Base-by-base conservation (phyloP, 2,888 invertebrate species). In the Sinohyriopsis cumingii region DNA sequence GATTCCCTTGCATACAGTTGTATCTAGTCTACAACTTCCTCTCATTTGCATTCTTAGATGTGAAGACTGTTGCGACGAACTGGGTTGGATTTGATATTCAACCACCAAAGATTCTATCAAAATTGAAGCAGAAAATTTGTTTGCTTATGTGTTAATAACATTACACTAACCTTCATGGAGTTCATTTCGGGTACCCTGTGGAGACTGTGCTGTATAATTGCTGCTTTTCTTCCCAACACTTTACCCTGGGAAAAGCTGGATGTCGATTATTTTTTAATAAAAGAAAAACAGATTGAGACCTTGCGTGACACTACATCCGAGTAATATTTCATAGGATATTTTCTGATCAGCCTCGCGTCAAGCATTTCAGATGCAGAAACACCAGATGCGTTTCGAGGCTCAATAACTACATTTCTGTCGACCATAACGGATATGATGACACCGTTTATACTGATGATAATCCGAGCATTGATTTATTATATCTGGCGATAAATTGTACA, bases 161-260 rank as follows among this genome's bases (percentile, higher is more conserved):
- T 75, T 2, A 72, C 75, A 18, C 33, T 66, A 28, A 67, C 57
- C 7, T 75, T 63, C 61, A 65, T 20, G 68, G 69, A 18, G 62
- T 75, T 19, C 68, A 72, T 33, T 22, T 69, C 19, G 72, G 66
- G 28, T 75, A 61, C 55, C 69, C 75, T 12, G 63, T 67, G 3
- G 67, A 65, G 24, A 69, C 67, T 63, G 68, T 55, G 28, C 59
- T 65, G 24, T 75, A 75, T 53, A 72, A 69, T 53, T 75, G 75
- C 55, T 75, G 75, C 22, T 33, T 33, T 33, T 33, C 33, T 33
- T 33, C 33, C 33, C 1, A 7, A 7, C 33, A 7, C 33, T 6
- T 33, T 33, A 33, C 7, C 33, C 33, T 33, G 33, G 33, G 1
- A 9, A 33, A 33, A 33, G 7, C 33, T 33, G 7, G 7, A 5